Base-by-base conservation (phyloP, 2,888 invertebrate species). In the Metellina segmentata region DNA sequence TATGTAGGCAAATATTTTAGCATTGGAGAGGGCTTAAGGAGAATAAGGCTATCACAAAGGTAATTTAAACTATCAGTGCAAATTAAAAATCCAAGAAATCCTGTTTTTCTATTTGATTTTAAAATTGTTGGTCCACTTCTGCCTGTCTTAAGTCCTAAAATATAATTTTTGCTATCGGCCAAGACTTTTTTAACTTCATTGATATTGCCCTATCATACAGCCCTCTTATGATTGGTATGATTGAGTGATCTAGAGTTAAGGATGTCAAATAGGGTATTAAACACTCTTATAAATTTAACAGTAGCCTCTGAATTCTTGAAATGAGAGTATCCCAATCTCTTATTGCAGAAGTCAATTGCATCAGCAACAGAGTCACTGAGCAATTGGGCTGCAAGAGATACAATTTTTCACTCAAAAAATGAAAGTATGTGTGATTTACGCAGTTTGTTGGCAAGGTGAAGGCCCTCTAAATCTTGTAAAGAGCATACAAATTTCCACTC, bases 291-390 rank as follows among this genome's bases (percentile, higher is more conserved):
- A 48, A 83, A 79, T n/a, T 71, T 19, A 7, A 90, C 79, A 5
- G 85, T 85, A 4, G 70, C 61, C 71, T 72, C 69, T 48, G 53
- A 77, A 6, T 48, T 85, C 48, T 16, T 19, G 61, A 90, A 89
- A 4, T 85, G 19, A 0, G 53, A n/a, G 1, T 85, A 34, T 48
- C 85, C 52, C 48, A 85, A 74, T 19, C 72, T 51, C 13, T 48
- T 20, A n/a, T 48, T 19, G 53, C 85, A 85, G 49, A 72, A 90
- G 34, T 79, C 53, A 5, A 90, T 85, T 0, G 85, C 79, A 90
- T 81, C 90, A 8, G 90, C 90, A 6, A 90, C 85, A 77, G 79
- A 72, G 7, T 71, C 19, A 72, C 79, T 90, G 7, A 85, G 20
- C 7, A 70, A 8, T n/a, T 90, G 90, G 0, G 79, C 34, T 7